Conservation (phyloP, 64 coral and sea anemone species). For the Dendrophyllia cribrosa region DNA sequence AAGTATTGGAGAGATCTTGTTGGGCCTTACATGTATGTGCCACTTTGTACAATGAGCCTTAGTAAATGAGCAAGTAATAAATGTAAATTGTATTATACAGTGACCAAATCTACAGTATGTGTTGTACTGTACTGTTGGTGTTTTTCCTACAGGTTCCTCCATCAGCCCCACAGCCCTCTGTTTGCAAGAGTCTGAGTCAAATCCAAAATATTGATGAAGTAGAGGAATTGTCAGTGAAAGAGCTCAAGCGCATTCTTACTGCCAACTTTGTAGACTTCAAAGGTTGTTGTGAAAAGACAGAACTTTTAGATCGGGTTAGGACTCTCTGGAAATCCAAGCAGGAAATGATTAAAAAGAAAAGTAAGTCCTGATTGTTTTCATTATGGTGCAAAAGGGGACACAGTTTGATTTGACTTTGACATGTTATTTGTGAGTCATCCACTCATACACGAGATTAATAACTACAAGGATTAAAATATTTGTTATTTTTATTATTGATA, state of each 20-base stretch:
- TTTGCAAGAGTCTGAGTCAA: conserved; percentile 77
- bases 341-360: conserved; percentile 34
- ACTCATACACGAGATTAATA: too few relatives aligned
- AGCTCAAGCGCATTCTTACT: conserved; percentile 86
- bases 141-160: neutral
- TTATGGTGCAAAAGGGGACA: too few relatives aligned
- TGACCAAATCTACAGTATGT: too few relatives aligned
- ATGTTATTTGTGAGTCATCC: too few relatives aligned
- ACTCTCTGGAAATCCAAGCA: conserved; percentile 87
- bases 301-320: conserved; percentile 79
- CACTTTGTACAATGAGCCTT: too few relatives aligned
- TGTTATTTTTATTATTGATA: too few relatives aligned
- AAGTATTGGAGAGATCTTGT: too few relatives aligned
- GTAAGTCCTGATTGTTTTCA: conserved; percentile 10
- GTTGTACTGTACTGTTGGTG: neutral
- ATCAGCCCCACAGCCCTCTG: neutral
- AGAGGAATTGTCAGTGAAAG: conserved; percentile 79
- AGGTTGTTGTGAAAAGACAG: conserved; percentile 91
- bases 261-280: conserved; percentile 95
- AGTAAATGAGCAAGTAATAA: too few relatives aligned
- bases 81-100: too few relatives aligned
- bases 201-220: conserved; percentile 83
- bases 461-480: too few relatives aligned
- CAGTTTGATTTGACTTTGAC: too few relatives aligned
- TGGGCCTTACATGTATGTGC: too few relatives aligned